Conservation (phyloP, 23 tunicate genomes). For the Trididemnum nubilum region DNA sequence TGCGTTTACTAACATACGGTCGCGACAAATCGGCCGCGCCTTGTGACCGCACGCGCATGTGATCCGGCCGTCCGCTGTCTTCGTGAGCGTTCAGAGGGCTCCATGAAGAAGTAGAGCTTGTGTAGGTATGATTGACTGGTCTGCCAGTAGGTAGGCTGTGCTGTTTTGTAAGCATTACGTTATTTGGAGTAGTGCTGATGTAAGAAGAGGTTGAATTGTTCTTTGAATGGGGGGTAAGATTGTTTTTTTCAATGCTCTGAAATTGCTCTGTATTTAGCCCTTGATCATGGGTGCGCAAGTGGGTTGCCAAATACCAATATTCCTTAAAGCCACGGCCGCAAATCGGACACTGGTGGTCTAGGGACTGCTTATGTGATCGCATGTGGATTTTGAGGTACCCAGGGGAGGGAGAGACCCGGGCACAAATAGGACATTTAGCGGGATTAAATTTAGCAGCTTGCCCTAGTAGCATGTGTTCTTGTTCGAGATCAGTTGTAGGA, state of each 20-base stretch:
- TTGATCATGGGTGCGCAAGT: slow-evolving; percentile 81
- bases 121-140: neutral
- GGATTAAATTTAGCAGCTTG: slow-evolving; percentile 70
- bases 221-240: neutral
- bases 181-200: neutral
- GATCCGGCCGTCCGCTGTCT: neutral
- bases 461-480: slow-evolving; percentile 37
- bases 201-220: neutral
- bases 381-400: slow-evolving; percentile 94
- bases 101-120: slow-evolving; percentile 25
- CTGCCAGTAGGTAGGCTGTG: neutral
- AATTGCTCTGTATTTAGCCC: neutral
- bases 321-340: slow-evolving; percentile 96
- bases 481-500: slow-evolving; percentile 17
- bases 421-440: slow-evolving; percentile 84
- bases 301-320: slow-evolving; percentile 93
- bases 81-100: slow-evolving; percentile 29
- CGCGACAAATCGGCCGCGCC: neutral
- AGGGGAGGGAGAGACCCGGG: slow-evolving; percentile 84
- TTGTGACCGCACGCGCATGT: neutral
- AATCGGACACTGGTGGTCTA: slow-evolving; percentile 83
- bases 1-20: slow-evolving; percentile 42
- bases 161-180: neutral
- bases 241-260: neutral
- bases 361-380: slow-evolving; percentile 87